Evolutionary conservation across 2,888 invertebrate genomes (phyloP).

Genomic region (Rutpela maculata): DNA sequence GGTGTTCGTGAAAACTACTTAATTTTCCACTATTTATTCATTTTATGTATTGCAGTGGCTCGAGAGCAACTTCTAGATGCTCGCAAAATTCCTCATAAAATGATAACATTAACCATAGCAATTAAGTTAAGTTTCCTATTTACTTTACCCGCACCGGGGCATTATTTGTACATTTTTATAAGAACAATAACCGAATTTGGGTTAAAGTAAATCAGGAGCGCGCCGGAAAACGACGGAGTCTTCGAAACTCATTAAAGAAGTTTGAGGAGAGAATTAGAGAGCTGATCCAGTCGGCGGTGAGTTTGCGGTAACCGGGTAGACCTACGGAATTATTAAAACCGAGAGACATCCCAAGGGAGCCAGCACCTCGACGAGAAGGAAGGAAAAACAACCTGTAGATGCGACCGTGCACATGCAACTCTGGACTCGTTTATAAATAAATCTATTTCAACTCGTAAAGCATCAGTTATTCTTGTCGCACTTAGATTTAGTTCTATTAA

Average conservation of each 20-base stretch:
- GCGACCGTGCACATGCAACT: constrained; percentile 3
- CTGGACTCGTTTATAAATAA: neutral
- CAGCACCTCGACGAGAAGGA: neutral
- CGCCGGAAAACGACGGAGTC: constrained; percentile 10
- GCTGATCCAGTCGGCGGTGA: constrained; percentile 20
- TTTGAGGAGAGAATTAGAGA: constrained; percentile 21
- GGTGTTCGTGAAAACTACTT: too few relatives aligned
- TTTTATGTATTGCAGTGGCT: too few relatives aligned
- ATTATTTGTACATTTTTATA: constrained; percentile 11
- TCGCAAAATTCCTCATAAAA: too few relatives aligned
- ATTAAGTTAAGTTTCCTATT: too few relatives aligned
- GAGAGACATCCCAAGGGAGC: neutral
- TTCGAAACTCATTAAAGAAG: constrained; percentile 17
- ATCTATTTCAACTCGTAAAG: neutral
- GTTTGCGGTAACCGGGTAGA: neutral
- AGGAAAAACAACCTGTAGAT: constrained; percentile 16
- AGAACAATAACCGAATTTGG: constrained; percentile 5
- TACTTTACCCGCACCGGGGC: neutral
- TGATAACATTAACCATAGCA: too few relatives aligned
- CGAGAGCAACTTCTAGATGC: too few relatives aligned
- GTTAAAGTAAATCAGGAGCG: neutral
- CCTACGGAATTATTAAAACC: constrained; percentile 17
- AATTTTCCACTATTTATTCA: too few relatives aligned
- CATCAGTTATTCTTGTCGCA: neutral
- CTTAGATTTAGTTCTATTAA: too few relatives aligned